Percentiles rank a stretch among this genome's conserved stretches.
These are phyloP conservation scores for Chloropsis cyanopogon DNA, from an alignment of 2,113 vertebrate species.

Conservation along the genomic window DNA sequence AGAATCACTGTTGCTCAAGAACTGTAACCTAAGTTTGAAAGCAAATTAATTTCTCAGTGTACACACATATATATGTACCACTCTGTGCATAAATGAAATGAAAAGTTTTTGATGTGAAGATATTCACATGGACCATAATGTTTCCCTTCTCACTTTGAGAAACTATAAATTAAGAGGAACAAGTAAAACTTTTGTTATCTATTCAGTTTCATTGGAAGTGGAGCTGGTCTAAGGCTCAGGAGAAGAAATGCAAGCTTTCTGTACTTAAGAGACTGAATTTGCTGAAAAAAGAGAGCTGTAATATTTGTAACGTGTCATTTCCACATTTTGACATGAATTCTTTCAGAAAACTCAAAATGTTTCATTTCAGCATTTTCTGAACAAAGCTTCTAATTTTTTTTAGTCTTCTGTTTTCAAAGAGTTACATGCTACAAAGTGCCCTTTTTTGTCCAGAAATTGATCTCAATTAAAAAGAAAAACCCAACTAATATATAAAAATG, in stretches of 20 bases:
- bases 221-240: background rate
- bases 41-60: background rate
- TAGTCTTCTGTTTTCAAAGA: constrained; percentile 27
- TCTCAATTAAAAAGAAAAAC: constrained; percentile 38
- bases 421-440: background rate
- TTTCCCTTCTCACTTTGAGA: background rate
- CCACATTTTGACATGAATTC: background rate
- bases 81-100: background rate
- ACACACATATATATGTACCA: background rate
- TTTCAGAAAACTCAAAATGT: constrained; percentile 11
- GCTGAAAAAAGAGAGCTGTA: background rate
- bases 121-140: background rate
- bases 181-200: background rate
- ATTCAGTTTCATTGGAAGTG: background rate
- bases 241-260: background rate
- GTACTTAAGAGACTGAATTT: background rate
- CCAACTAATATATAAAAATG: constrained; percentile 24
- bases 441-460: constrained; percentile 45
- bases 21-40: background rate
- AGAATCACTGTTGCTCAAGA: background rate
- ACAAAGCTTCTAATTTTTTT: constrained; percentile 14
- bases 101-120: background rate
- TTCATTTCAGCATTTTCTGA: constrained; percentile 35
- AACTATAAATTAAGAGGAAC: background rate
- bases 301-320: background rate